Conservation (phyloP, 2,113 vertebrate genomes). For the Amazona guildingii region DNA sequence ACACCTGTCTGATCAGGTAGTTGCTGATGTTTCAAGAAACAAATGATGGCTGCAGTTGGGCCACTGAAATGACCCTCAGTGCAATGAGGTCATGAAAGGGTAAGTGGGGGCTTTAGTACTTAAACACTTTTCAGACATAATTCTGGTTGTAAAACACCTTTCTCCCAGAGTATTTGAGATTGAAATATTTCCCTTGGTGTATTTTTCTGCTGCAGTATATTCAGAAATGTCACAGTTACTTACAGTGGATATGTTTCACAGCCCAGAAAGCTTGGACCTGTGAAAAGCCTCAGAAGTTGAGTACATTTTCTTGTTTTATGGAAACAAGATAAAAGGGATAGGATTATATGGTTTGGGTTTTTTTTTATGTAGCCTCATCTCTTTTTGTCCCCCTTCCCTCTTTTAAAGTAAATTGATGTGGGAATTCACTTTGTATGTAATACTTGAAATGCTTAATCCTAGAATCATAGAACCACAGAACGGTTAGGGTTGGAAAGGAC, state of each 20-base stretch:
- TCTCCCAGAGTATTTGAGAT: background rate
- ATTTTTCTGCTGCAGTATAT: background rate
- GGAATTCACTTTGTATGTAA: background rate
- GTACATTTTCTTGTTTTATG: background rate
- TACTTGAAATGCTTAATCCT: background rate
- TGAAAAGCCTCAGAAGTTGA: background rate
- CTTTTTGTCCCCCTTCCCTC: accelerated
- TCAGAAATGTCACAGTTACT: background rate
- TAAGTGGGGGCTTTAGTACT: background rate
- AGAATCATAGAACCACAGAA: background rate
- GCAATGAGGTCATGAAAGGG: background rate
- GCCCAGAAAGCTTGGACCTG: background rate
- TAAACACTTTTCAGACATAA: background rate
- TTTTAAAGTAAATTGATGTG: background rate
- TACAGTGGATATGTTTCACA: background rate
- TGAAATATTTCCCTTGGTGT: background rate
- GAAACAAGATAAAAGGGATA: background rate
- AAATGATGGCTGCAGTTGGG: background rate
- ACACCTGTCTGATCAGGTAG: background rate
- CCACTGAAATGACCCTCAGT: background rate
- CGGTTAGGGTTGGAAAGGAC: background rate
- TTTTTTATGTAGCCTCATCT: background rate
- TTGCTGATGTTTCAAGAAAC: background rate
- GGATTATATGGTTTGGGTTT: accelerated
- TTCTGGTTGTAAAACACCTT: background rate